phyloP scores from a whole-genome alignment of 2,113 vertebrate species.

The Peromyscus polionotus region DNA sequence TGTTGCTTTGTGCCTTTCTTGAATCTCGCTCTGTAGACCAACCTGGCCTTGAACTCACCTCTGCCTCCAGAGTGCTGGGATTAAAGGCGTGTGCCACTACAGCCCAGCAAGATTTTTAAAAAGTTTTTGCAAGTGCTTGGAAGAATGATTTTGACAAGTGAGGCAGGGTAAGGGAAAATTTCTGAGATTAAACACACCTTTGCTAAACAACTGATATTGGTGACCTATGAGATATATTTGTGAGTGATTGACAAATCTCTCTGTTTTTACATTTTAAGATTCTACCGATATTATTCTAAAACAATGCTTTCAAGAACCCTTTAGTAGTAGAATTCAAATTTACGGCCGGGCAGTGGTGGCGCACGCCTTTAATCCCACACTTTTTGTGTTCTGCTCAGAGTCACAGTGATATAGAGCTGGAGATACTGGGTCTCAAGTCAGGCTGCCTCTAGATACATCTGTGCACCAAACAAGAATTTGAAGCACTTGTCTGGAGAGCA shows the following conservation, averaged over 20 bases:
- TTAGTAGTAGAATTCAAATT: slow-evolving; percentile 62
- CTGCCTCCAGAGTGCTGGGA: too few relatives aligned
- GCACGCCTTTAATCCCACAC: background rate
- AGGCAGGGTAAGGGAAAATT: slow-evolving; percentile 64
- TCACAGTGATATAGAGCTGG: slow-evolving; percentile 75
- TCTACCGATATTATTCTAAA: background rate
- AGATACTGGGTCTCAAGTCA: slow-evolving; percentile 65
- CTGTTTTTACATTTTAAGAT: slow-evolving; percentile 9
- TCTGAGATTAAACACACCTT: slow-evolving; percentile 78
- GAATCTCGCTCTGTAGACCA: too few relatives aligned
- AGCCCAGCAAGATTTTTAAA: slow-evolving; percentile 6
- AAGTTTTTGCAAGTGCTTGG: slow-evolving; percentile 63
- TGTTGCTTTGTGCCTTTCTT: background rate
- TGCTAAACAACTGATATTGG: background rate
- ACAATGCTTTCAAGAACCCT: slow-evolving; percentile 47
- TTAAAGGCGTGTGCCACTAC: too few relatives aligned
- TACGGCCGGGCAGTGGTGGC: too few relatives aligned
- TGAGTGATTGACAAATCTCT: background rate
- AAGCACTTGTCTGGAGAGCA: slow-evolving; percentile 81
- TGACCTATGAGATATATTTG: background rate
- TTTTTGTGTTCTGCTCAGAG: slow-evolving; percentile 26
- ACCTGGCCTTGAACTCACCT: too few relatives aligned
- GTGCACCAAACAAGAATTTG: slow-evolving; percentile 85
- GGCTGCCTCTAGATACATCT: slow-evolving; percentile 80
- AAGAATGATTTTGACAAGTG: slow-evolving; percentile 75